These are phyloP conservation scores for Macrosiphum euphorbiae DNA, from an alignment of 2,888 invertebrate genomes.

Conservation along the genomic window DNA sequence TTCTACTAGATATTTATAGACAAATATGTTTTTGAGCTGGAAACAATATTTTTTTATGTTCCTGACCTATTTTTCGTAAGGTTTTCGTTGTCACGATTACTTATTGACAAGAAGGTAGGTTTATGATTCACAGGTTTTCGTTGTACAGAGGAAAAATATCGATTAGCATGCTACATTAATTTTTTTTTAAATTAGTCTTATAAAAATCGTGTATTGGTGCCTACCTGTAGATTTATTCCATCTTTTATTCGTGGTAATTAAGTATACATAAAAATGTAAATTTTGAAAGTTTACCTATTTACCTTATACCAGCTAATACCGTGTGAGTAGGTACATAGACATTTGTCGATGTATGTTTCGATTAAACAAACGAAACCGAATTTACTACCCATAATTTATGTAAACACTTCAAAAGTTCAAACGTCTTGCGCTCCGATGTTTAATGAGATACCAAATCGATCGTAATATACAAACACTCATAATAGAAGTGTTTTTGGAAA, in stretches of 20 bases:
- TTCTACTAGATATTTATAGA: too few species aligned
- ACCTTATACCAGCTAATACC: too few species aligned
- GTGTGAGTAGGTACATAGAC: neutral
- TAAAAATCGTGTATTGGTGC: neutral
- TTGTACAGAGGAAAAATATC: too few species aligned
- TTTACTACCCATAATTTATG: neutral
- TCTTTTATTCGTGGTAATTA: neutral
- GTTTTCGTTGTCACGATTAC: too few species aligned
- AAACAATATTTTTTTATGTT: too few species aligned
- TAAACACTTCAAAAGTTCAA: neutral
- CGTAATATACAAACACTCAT: neutral
- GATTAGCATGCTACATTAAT: too few species aligned
- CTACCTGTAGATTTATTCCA: too few species aligned
- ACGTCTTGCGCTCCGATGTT: neutral
- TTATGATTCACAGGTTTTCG: too few species aligned
- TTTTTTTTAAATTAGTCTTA: neutral
- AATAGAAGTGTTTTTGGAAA: neutral
- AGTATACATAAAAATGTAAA: neutral
- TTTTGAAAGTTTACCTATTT: neutral
- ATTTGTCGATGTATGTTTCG: neutral
- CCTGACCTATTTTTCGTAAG: too few species aligned
- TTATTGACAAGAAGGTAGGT: too few species aligned
- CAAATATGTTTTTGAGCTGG: too few species aligned
- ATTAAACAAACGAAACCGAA: neutral
- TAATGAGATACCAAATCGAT: neutral